Percentiles rank a stretch among this genome's conserved stretches.
These are phyloP conservation scores for Caenorhabditis afra DNA, from an alignment of 2,888 invertebrate species.

Conservation along the genomic window DNA sequence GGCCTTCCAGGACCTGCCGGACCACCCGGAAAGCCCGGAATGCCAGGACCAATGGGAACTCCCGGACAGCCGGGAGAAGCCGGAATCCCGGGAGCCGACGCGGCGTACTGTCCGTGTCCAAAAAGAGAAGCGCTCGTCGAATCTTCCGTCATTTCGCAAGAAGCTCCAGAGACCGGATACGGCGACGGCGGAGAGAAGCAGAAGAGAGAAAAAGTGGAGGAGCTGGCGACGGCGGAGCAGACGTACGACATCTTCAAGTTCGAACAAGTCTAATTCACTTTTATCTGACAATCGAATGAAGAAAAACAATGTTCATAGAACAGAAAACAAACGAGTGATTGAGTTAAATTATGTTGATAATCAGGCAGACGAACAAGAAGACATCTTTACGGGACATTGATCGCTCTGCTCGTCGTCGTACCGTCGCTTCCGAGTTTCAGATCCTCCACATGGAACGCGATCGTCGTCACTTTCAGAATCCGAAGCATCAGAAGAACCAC, in stretches of 20 bases:
- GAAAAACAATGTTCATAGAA: conserved; percentile 48
- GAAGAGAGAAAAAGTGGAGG: conserved; percentile 43
- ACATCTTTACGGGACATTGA: conserved; percentile 39
- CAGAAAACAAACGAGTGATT: neutral
- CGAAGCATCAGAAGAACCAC: conserved; percentile 40
- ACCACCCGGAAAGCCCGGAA: conserved; percentile 67
- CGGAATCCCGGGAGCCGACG: conserved; percentile 65
- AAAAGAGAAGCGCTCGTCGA: conserved; percentile 59
- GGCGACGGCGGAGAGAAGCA: conserved; percentile 47
- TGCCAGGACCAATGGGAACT: conserved; percentile 66
- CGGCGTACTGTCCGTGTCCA: conserved; percentile 68
- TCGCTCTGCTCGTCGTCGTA: neutral
- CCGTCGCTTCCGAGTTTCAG: conserved; percentile 13
- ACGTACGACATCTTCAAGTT: conserved; percentile 56
- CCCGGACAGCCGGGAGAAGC: conserved; percentile 63
- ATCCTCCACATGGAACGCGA: conserved; percentile 1
- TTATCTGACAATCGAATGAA: neutral
- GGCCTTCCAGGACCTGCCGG: conserved; percentile 70
- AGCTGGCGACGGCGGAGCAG: conserved; percentile 23
- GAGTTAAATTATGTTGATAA: neutral
- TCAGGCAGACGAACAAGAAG: conserved; percentile 7
- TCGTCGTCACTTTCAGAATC: conserved; percentile 18
- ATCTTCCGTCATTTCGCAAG: conserved; percentile 43
- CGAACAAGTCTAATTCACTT: conserved; percentile 32
- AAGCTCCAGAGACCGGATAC: conserved; percentile 48